Conservation (phyloP, 2,888 invertebrate genomes). For the Kuschelorhynchus macadamiae region DNA sequence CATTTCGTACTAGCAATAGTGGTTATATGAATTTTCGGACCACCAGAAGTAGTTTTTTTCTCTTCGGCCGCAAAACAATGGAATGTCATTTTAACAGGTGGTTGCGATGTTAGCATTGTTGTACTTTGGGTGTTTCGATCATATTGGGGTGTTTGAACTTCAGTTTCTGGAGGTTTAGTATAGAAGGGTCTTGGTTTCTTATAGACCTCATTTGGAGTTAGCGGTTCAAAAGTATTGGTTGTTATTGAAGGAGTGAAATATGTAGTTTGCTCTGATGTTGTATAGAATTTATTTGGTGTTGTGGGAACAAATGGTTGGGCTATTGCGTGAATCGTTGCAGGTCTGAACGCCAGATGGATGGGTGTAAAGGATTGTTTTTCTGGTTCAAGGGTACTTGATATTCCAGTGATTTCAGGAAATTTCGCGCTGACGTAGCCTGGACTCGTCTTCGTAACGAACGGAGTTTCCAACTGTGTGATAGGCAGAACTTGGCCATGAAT, state of each 20-base stretch:
- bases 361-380: too few relatives aligned
- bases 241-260: not conserved
- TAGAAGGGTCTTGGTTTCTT: constrained; percentile 11
- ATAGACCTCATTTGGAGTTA: not conserved
- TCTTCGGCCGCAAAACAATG: constrained; percentile 46
- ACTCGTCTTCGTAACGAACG: constrained; percentile 47
- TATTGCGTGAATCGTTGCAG: not conserved
- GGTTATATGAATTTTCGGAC: constrained; percentile 4
- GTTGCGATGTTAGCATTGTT: constrained; percentile 23
- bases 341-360: not conserved
- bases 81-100: constrained; percentile 45
- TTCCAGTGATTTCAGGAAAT: constrained; percentile 19
- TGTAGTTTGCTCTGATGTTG: constrained; percentile 19
- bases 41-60: constrained; percentile 1
- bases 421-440: constrained; percentile 22
- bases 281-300: constrained; percentile 14
- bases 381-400: not conserved
- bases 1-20: too few relatives aligned
- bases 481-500: constrained; percentile 51
- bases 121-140: not conserved
- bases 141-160: too few relatives aligned
- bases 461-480: constrained; percentile 45
- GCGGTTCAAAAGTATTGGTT: constrained; percentile 1
- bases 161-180: constrained; percentile 18
- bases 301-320: not conserved